Percentiles rank a stretch among this genome's conserved stretches.
Evolutionary conservation across 2,113 vertebrate species (phyloP).

Genomic region (Pholis gunnellus): DNA sequence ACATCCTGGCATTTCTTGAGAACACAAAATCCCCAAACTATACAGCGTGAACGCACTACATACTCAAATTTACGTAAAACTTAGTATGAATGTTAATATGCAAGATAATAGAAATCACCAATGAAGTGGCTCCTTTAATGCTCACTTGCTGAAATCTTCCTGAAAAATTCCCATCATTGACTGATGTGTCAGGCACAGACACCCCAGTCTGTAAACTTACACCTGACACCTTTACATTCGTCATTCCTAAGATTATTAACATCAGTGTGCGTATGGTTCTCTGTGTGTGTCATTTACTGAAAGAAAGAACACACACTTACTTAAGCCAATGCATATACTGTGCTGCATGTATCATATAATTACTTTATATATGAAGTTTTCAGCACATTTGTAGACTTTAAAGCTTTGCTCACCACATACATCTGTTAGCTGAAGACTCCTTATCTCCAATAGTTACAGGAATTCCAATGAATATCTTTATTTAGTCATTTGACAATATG

Average conservation of each 20-base stretch:
- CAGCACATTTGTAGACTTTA: slow-evolving; percentile 4
- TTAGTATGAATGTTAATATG: too few species aligned
- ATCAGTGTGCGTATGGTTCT: background rate
- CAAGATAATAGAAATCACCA: too few species aligned
- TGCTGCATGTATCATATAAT: background rate
- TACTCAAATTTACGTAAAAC: too few species aligned
- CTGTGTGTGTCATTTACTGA: background rate
- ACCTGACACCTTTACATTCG: background rate
- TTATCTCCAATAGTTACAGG: background rate
- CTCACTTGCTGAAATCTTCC: background rate
- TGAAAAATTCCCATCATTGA: background rate
- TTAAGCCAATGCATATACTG: background rate
- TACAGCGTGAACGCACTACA: too few species aligned
- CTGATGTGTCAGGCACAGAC: background rate
- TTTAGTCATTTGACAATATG: slow-evolving; percentile 22
- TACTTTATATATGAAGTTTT: slow-evolving; percentile 13
- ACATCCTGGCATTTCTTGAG: too few species aligned
- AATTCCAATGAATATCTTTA: slow-evolving; percentile 24
- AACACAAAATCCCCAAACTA: too few species aligned
- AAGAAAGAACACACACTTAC: background rate
- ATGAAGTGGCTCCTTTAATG: background rate
- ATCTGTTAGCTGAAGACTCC: slow-evolving; percentile 15
- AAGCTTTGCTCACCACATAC: slow-evolving; percentile 12
- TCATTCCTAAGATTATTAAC: background rate
- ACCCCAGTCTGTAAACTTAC: background rate